These are phyloP conservation scores for Naso thynnoides DNA, from an alignment of 2,797 vertebrate species.

Conservation along the genomic window DNA sequence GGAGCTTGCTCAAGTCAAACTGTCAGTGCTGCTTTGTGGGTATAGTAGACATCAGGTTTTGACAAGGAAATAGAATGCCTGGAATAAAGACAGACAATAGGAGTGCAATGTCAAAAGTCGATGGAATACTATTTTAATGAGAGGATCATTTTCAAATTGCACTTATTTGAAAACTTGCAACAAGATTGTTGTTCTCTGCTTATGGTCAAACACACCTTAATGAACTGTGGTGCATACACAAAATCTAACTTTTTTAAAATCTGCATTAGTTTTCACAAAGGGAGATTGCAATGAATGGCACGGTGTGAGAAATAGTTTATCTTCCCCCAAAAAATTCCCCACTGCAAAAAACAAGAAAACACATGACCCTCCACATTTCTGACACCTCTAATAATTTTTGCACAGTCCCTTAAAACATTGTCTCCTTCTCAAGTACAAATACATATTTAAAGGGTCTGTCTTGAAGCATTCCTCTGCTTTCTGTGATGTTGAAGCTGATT, in stretches of 20 bases:
- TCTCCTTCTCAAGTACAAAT: conserved; percentile 49
- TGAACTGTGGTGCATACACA: not conserved
- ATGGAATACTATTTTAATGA: not conserved
- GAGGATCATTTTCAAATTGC: not conserved
- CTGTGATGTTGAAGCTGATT: conserved; percentile 76
- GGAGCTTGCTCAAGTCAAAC: too few relatives aligned
- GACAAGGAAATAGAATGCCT: not conserved
- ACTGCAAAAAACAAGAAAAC: not conserved
- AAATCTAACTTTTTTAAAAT: not conserved
- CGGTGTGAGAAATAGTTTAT: not conserved
- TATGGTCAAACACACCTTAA: not conserved
- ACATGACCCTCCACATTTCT: conserved; percentile 17
- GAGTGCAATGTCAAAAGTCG: not conserved
- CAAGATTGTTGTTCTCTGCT: not conserved
- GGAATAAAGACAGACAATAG: not conserved
- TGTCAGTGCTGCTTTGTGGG: conserved; percentile 9
- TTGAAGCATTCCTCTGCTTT: conserved; percentile 51
- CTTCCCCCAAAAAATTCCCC: not conserved
- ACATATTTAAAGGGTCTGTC: conserved; percentile 49
- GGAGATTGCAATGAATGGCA: not conserved
- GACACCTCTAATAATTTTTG: conserved; percentile 29
- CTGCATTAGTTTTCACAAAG: not conserved
- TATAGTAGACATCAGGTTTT: not conserved
- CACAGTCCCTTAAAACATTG: conserved; percentile 30
- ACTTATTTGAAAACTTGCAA: not conserved